These are phyloP conservation scores for Hydrozoanthus gracilis DNA, from an alignment of 92 coral and sea anemone genomes.

Conservation along the genomic window DNA sequence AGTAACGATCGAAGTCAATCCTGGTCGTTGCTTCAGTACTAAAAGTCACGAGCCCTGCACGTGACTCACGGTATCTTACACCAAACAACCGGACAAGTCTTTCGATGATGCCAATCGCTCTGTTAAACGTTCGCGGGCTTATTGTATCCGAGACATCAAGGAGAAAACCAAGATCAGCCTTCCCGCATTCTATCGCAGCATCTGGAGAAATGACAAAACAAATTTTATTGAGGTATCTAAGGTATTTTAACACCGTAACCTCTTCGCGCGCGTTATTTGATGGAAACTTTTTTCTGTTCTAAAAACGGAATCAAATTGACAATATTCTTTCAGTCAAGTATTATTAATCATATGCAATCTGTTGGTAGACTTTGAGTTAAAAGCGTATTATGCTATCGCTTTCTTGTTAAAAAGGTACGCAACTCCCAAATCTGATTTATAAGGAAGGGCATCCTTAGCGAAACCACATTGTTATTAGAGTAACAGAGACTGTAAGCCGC, in stretches of 20 bases:
- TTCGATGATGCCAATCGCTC: not conserved
- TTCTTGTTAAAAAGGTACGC: too few relatives aligned
- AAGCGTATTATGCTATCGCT: too few relatives aligned
- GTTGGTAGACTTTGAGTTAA: too few relatives aligned
- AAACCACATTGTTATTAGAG: too few relatives aligned
- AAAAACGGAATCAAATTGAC: too few relatives aligned
- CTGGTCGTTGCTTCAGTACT: not conserved
- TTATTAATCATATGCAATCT: too few relatives aligned
- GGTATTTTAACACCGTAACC: too few relatives aligned
- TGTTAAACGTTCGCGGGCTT: not conserved
- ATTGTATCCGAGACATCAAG: conserved; percentile 17
- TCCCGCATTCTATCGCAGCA: not conserved
- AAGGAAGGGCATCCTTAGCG: too few relatives aligned
- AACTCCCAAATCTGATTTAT: too few relatives aligned
- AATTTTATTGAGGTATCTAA: not conserved
- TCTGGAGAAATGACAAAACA: not conserved
- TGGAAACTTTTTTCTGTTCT: not conserved
- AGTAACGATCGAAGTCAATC: conserved; percentile 7
- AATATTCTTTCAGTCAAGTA: too few relatives aligned
- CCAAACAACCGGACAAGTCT: conserved; percentile 2
- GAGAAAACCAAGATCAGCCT: conserved; percentile 38
- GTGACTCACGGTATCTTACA: conserved; percentile 23
- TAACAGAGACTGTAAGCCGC: too few relatives aligned
- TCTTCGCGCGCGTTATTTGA: not conserved
- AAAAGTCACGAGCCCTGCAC: conserved; percentile 39